phyloP scores from a whole-genome alignment of 1,140 invertebrate species.

The Battus philenor region DNA sequence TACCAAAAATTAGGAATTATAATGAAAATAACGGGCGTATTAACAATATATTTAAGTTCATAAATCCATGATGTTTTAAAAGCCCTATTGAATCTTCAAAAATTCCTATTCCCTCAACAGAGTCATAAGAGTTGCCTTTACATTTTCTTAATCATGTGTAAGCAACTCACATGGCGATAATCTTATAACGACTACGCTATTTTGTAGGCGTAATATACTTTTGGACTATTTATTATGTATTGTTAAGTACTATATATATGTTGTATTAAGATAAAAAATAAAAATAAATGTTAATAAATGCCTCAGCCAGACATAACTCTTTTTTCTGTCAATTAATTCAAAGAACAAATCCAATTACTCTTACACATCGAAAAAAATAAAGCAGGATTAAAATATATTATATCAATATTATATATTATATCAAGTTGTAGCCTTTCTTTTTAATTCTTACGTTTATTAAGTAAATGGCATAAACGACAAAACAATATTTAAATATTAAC shows the following conservation, averaged over 20 bases:
- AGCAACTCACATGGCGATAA: constrained; percentile 70
- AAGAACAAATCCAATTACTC: too few species aligned
- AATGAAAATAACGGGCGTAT: too few species aligned
- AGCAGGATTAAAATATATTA: too few species aligned
- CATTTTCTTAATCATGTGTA: constrained; percentile 47
- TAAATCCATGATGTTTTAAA: background rate
- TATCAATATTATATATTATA: too few species aligned
- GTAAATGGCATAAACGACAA: too few species aligned
- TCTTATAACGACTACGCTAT: constrained; percentile 76
- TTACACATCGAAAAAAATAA: too few species aligned
- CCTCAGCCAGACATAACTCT: constrained; percentile 75
- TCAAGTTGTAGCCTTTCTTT: too few species aligned
- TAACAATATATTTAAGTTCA: background rate
- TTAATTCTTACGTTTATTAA: too few species aligned
- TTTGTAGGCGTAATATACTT: constrained; percentile 76
- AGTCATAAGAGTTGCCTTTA: constrained; percentile 66
- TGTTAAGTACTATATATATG: constrained; percentile 76
- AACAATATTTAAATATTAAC: too few species aligned
- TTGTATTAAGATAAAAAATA: constrained; percentile 74
- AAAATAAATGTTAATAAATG: constrained; percentile 75
- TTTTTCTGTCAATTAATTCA: too few species aligned
- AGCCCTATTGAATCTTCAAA: too few species aligned
- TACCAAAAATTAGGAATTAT: too few species aligned
- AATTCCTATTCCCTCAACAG: constrained; percentile 58
- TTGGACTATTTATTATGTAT: constrained; percentile 77